Conservation (phyloP, 2,113 vertebrate genomes). For the Corvus cornix region DNA sequence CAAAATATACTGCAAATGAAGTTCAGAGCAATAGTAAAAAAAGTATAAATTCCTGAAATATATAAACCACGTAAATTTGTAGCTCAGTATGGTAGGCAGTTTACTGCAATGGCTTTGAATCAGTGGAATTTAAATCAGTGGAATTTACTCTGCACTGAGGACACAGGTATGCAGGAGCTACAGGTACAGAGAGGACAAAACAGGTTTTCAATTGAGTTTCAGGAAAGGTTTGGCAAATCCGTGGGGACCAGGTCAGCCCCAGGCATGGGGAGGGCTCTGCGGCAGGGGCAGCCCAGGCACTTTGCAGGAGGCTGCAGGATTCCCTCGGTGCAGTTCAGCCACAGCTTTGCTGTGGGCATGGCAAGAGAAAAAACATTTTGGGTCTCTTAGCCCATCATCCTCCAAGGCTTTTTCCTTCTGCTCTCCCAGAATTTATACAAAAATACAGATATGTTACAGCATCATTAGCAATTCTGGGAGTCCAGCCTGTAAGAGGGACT, state of each 20-base stretch:
- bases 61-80: neutral
- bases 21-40: neutral
- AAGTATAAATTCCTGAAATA: neutral
- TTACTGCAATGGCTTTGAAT: neutral
- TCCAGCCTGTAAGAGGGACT: neutral
- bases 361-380: neutral
- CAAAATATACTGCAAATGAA: slow-evolving; percentile 21
- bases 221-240: neutral
- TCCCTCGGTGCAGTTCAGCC: neutral
- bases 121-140: neutral
- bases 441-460: neutral
- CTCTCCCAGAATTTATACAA: neutral
- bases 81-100: neutral
- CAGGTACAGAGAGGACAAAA: neutral
- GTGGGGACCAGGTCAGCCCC: accelerated
- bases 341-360: neutral
- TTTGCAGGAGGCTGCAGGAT: neutral
- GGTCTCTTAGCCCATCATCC: neutral
- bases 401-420: neutral
- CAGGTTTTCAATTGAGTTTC: neutral
- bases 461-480: neutral
- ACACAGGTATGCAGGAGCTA: neutral
- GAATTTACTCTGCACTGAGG: neutral
- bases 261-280: neutral
- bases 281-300: neutral